Conservation (phyloP, 2,113 vertebrate genomes). For the Tonatia bakeri region DNA sequence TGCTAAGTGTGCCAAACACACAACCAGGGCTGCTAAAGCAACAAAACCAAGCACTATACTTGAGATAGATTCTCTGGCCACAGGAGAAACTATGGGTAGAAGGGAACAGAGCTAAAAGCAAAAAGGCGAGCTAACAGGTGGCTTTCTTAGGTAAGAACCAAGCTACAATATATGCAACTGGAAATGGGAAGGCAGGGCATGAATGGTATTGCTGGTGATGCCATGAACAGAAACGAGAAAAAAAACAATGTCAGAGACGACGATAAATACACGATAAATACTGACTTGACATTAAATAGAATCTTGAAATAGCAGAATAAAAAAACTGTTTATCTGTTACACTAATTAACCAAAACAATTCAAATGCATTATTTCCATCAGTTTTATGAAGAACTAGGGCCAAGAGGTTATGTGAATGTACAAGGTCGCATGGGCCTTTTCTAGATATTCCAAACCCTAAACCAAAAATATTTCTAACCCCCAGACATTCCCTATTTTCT, state of each 20-base stretch:
- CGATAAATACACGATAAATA: background rate
- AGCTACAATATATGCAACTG: background rate
- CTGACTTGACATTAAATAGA: background rate
- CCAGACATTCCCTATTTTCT: background rate
- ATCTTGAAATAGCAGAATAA: background rate
- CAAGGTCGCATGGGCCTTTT: background rate
- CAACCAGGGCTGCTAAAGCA: background rate
- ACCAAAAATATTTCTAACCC: background rate
- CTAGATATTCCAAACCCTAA: background rate
- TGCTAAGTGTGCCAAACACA: background rate
- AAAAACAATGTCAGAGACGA: background rate
- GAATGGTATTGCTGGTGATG: background rate
- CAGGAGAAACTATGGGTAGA: background rate
- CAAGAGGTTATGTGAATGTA: background rate
- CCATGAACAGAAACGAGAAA: background rate
- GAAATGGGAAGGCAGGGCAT: background rate
- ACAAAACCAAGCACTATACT: background rate
- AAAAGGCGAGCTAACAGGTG: background rate
- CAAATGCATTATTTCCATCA: background rate
- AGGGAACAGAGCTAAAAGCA: background rate
- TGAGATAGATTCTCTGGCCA: background rate
- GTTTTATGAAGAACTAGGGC: background rate
- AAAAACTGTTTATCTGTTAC: background rate
- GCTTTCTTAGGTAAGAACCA: background rate
- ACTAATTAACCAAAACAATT: constrained; percentile 8